Percentiles rank a stretch among this genome's conserved stretches.
phyloP scores from a whole-genome alignment of 2,888 invertebrate genomes.

The Aspidiotus destructor region DNA sequence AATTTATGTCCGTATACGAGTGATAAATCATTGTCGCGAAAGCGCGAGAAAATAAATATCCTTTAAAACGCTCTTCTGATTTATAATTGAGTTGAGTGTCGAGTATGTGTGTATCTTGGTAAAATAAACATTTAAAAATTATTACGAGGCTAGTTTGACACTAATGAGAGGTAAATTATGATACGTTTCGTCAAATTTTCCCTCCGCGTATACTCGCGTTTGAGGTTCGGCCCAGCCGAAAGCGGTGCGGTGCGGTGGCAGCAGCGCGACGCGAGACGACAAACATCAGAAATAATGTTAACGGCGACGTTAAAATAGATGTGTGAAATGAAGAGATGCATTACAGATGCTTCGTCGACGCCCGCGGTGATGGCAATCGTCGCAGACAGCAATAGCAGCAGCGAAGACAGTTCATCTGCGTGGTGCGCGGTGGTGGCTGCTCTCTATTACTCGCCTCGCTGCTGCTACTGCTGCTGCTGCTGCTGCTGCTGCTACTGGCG shows the following conservation, averaged over 20 bases:
- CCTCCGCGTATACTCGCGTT: neutral
- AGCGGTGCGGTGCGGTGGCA: too few species aligned
- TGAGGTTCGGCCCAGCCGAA: too few species aligned
- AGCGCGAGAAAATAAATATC: constrained; percentile 25
- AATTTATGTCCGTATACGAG: too few species aligned
- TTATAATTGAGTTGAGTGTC: constrained; percentile 25
- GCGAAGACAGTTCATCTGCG: too few species aligned
- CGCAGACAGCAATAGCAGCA: too few species aligned
- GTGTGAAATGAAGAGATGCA: constrained; percentile 27
- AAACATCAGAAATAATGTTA: neutral
- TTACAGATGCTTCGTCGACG: constrained; percentile 22
- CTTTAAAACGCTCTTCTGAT: constrained; percentile 30
- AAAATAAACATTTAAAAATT: constrained; percentile 32
- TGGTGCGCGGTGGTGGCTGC: too few species aligned
- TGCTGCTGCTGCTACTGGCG: too few species aligned
- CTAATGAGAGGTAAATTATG: constrained; percentile 33
- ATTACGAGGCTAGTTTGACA: constrained; percentile 31
- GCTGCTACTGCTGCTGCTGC: too few species aligned
- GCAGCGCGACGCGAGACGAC: neutral
- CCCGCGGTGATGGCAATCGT: too few species aligned
- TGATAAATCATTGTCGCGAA: neutral
- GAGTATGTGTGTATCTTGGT: constrained; percentile 12
- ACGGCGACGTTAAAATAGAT: constrained; percentile 15
- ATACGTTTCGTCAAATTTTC: constrained; percentile 30
- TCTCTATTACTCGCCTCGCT: too few species aligned